A percentile compares a stretch with the other conserved stretches of the same genome.
Conservation (phyloP, 2,113 vertebrate species). For the Oenanthe oenanthe region DNA sequence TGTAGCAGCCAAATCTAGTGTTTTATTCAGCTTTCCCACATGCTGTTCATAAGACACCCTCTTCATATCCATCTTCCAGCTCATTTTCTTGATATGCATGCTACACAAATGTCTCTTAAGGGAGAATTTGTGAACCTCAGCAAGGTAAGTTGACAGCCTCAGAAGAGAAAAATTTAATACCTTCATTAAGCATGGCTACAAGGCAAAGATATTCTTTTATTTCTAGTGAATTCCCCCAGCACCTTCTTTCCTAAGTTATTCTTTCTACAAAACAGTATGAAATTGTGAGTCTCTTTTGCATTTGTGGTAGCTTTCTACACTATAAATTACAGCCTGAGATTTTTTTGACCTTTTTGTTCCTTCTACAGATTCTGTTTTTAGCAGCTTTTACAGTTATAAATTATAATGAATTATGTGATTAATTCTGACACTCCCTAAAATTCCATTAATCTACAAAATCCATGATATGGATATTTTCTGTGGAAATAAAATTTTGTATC, state of each 20-base stretch:
- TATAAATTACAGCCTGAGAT: not conserved
- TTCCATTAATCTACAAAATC: not conserved
- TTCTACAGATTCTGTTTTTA: not conserved
- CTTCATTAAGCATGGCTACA: constrained; percentile 31
- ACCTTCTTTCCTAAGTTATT: not conserved
- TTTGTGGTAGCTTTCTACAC: not conserved
- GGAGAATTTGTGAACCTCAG: constrained; percentile 12
- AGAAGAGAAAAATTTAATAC: constrained; percentile 4
- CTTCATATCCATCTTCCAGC: not conserved
- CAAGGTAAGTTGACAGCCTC: constrained; percentile 5
- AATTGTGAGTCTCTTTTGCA: not conserved
- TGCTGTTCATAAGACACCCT: not conserved
- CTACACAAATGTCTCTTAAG: not conserved
- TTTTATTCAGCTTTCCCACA: not conserved
- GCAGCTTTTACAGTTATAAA: too few species aligned
- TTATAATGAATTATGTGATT: not conserved
- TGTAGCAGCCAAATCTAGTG: not conserved
- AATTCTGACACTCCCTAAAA: not conserved
- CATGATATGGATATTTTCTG: not conserved
- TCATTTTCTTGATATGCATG: not conserved
- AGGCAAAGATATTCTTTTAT: constrained; percentile 28
- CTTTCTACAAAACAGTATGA: not conserved
- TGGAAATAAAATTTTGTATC: not conserved
- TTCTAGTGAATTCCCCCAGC: not conserved
- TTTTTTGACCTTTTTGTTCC: not conserved